Conservation (phyloP, 2,113 vertebrate species). For the Sebastes schlegelii region DNA sequence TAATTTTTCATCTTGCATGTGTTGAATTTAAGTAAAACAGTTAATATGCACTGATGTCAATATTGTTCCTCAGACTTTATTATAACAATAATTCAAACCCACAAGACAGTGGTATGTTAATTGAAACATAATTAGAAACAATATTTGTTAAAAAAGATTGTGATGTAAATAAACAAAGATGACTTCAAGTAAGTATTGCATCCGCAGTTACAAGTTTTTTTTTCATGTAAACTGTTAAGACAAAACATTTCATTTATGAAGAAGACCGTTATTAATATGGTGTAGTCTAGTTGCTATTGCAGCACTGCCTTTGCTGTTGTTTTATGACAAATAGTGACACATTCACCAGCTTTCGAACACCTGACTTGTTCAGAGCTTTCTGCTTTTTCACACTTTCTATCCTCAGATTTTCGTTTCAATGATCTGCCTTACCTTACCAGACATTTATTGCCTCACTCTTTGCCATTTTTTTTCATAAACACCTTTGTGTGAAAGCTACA, state of each 20-base stretch:
- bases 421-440: too few relatives aligned
- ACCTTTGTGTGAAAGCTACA: background rate
- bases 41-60: background rate
- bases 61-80: slow-evolving; percentile 34
- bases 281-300: background rate
- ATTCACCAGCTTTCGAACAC: background rate
- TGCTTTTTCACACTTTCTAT: background rate
- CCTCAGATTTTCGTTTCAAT: background rate
- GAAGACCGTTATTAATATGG: background rate
- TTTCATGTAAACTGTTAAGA: slow-evolving; percentile 48
- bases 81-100: slow-evolving; percentile 40
- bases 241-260: slow-evolving; percentile 12
- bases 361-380: background rate
- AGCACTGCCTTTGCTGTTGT: background rate
- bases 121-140: slow-evolving; percentile 36
- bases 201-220: slow-evolving; percentile 40
- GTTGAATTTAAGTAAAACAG: slow-evolving; percentile 20
- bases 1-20: background rate
- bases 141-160: background rate
- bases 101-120: slow-evolving; percentile 25
- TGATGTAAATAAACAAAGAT: slow-evolving; percentile 27
- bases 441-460: background rate
- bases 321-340: background rate
- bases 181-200: slow-evolving; percentile 48
- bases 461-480: background rate